A percentile compares a stretch with the other conserved stretches of the same genome.
Conservation (phyloP, 1,140 invertebrate species). For the Drosophila ercepeae region DNA sequence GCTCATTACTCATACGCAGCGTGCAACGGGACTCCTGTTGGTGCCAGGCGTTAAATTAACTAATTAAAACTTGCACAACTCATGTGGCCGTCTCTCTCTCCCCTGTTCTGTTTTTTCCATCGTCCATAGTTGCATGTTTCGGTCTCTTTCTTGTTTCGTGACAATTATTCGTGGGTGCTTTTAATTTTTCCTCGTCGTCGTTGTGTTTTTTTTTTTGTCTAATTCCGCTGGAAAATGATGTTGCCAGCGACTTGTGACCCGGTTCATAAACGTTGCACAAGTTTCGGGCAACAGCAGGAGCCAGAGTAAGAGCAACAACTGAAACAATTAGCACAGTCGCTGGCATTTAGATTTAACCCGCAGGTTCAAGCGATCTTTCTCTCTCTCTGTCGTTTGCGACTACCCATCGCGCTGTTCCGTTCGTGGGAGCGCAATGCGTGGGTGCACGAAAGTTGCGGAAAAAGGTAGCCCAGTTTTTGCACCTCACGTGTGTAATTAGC, state of each 20-base stretch:
- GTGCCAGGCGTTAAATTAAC: conserved; percentile 77
- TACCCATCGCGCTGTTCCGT: background rate
- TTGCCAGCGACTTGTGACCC: conserved; percentile 40
- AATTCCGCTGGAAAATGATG: conserved; percentile 30
- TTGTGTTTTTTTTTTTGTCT: conserved; percentile 3
- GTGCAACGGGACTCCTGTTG: conserved; percentile 55
- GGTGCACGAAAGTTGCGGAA: conserved; percentile 34
- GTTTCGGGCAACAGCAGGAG: conserved; percentile 25
- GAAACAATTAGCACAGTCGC: conserved; percentile 68
- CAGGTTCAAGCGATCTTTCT: conserved; percentile 7
- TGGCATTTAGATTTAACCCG: conserved; percentile 40
- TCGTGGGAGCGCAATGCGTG: background rate
- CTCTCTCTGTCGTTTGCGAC: background rate
- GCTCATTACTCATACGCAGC: conserved; percentile 74
- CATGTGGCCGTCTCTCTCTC: conserved; percentile 27
- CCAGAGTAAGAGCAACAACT: conserved; percentile 43
- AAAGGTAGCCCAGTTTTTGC: conserved; percentile 45
- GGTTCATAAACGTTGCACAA: conserved; percentile 54
- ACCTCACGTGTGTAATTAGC: conserved; percentile 68
- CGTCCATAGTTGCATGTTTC: no score
- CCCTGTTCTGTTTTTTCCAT: no score
- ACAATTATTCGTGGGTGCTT: conserved; percentile 51
- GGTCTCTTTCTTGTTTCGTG: conserved; percentile 21
- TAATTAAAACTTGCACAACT: conserved; percentile 79
- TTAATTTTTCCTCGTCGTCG: no score